Percentiles rank a stretch among this genome's conserved stretches.
Conservation (phyloP, 2,888 invertebrate genomes). For the Coecobrya sp. region DNA sequence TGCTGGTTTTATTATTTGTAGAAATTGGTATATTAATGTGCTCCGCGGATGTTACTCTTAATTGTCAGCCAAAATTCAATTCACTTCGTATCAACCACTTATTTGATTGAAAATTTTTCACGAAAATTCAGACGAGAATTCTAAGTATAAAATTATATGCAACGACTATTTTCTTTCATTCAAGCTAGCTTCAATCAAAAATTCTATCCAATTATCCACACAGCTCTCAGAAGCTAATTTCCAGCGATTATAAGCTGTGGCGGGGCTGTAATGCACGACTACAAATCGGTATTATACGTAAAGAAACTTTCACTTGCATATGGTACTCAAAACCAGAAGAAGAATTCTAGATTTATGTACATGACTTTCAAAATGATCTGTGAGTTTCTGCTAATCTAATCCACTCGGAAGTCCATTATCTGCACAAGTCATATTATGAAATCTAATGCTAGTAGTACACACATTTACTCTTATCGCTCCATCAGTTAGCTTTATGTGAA, state of each 20-base stretch:
- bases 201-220: background rate
- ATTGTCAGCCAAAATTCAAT: slow-evolving; percentile 33
- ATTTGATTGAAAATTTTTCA: slow-evolving; percentile 26
- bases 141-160: background rate
- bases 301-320: background rate
- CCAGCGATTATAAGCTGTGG: too few species aligned
- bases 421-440: slow-evolving; percentile 10
- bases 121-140: background rate
- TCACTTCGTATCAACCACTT: slow-evolving; percentile 55
- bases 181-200: background rate
- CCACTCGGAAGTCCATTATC: slow-evolving; percentile 54
- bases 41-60: background rate
- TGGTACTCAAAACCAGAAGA: background rate
- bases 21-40: background rate
- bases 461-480: background rate
- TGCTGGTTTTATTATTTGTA: background rate
- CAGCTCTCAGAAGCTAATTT: background rate
- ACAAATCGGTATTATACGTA: too few species aligned
- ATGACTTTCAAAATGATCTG: slow-evolving; percentile 45
- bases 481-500: background rate
- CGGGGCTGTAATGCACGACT: too few species aligned
- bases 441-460: background rate
- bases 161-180: slow-evolving; percentile 8
- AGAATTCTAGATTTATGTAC: background rate
- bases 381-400: slow-evolving; percentile 47